Percentiles rank a stretch among this genome's conserved stretches.
These are phyloP conservation scores for Polypterus bichir DNA, from an alignment of 2,113 vertebrate genomes.

Conservation along the genomic window DNA sequence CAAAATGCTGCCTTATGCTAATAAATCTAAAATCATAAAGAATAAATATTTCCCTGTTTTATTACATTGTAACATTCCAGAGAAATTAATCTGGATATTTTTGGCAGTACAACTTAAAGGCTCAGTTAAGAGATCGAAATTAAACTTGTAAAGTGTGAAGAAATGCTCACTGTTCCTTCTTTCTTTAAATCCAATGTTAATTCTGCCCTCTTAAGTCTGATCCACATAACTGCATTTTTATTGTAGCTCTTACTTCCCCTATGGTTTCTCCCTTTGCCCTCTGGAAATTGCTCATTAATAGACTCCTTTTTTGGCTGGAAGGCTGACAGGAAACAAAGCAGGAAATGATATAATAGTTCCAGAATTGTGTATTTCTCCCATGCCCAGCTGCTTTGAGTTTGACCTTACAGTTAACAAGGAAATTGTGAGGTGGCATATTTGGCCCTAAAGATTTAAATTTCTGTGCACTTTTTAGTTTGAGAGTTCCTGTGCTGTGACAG, in stretches of 20 bases:
- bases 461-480: constrained; percentile 13
- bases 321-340: constrained; percentile 57
- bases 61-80: too few species aligned
- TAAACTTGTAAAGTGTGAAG: too few species aligned
- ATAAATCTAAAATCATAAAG: too few species aligned
- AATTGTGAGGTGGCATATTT: constrained; percentile 31
- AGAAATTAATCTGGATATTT: too few species aligned
- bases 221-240: constrained; percentile 60
- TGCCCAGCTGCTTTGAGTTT: constrained; percentile 47
- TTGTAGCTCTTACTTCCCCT: constrained; percentile 23
- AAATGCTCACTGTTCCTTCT: too few species aligned
- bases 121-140: too few species aligned
- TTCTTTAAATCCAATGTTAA: constrained; percentile 15
- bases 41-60: too few species aligned
- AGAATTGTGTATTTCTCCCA: constrained; percentile 44
- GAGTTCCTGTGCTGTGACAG: constrained; percentile 5
- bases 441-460: constrained; percentile 30
- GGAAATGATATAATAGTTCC: constrained; percentile 64
- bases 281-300: constrained; percentile 58
- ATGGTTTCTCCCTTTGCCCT: constrained; percentile 39
- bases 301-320: constrained; percentile 52
- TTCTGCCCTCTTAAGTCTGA: constrained; percentile 72
- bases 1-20: too few species aligned
- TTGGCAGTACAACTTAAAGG: too few species aligned
- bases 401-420: constrained; percentile 42